A percentile compares a stretch with the other conserved stretches of the same genome.
phyloP scores from a whole-genome alignment of 1,140 invertebrate species.

The Hyposmocoma kahamanoa region DNA sequence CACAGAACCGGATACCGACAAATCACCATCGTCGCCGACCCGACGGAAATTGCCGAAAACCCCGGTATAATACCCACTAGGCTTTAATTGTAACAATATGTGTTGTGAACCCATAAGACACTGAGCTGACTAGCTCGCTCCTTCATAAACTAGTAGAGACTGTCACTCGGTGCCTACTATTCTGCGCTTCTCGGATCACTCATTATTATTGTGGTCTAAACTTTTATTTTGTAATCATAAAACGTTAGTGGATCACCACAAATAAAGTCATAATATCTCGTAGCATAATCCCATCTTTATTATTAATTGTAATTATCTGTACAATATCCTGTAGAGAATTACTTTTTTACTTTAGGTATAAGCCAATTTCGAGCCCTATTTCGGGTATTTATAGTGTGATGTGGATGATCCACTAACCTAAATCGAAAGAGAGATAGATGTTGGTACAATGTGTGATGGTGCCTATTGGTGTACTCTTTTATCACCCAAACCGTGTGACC shows the following conservation, averaged over 20 bases:
- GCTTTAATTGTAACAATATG: conserved; percentile 66
- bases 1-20: conserved; percentile 84
- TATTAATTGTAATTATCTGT: too few species aligned
- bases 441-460: conserved; percentile 13
- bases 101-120: conserved; percentile 66
- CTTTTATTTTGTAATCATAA: background rate
- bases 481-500: conserved; percentile 13
- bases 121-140: conserved; percentile 36
- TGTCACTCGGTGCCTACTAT: conserved; percentile 65
- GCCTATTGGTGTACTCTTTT: conserved; percentile 15
- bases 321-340: too few species aligned
- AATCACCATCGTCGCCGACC: conserved; percentile 89
- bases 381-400: background rate
- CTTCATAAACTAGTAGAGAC: conserved; percentile 63
- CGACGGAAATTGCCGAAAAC: conserved; percentile 94
- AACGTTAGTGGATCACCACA: too few species aligned
- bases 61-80: conserved; percentile 86
- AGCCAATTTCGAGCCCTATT: background rate
- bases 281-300: too few species aligned
- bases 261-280: too few species aligned
- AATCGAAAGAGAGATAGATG: conserved; percentile 15
- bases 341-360: too few species aligned
- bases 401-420: conserved; percentile 28
- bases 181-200: conserved; percentile 47
- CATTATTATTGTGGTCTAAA: conserved; percentile 27